phyloP scores from a whole-genome alignment of 1,140 invertebrate species.

The Eueides isabella region DNA sequence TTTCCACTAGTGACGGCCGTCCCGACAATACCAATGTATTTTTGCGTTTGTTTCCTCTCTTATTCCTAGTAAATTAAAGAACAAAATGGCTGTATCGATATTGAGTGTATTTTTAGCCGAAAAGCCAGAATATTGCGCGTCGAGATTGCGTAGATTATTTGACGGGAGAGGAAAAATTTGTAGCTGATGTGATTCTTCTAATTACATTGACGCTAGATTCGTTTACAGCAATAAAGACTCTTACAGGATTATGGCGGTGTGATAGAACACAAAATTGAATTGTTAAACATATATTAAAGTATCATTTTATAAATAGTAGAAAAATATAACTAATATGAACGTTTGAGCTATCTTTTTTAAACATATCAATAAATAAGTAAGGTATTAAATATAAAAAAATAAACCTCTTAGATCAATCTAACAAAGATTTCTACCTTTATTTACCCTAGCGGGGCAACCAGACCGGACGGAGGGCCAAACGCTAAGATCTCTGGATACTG shows the following conservation, averaged over 20 bases:
- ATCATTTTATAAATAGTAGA: too few relatives aligned
- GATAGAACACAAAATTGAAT: neutral
- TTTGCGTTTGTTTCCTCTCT: neutral
- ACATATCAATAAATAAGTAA: too few relatives aligned
- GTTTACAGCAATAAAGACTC: slow-evolving; percentile 35
- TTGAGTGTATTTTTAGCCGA: neutral
- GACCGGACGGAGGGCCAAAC: too few relatives aligned
- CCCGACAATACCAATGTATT: neutral
- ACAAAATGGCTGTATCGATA: neutral
- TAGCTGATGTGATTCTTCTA: slow-evolving; percentile 49
- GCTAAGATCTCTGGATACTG: too few relatives aligned
- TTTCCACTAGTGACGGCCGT: slow-evolving; percentile 50
- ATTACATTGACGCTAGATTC: slow-evolving; percentile 49
- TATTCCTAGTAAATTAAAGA: slow-evolving; percentile 11
- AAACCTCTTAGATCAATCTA: too few relatives aligned
- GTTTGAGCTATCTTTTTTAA: too few relatives aligned
- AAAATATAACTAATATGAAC: too few relatives aligned
- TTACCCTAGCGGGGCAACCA: too few relatives aligned
- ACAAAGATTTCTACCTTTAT: too few relatives aligned
- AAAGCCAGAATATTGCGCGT: slow-evolving; percentile 28
- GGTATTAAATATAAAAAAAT: too few relatives aligned
- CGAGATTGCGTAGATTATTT: slow-evolving; percentile 48
- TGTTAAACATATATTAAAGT: neutral
- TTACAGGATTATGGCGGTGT: slow-evolving; percentile 16
- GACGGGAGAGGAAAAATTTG: slow-evolving; percentile 36